Percentiles rank a stretch among this genome's conserved stretches.
These are phyloP conservation scores for Pristionchus maxplancki DNA, from an alignment of 2,888 invertebrate species.

Conservation along the genomic window DNA sequence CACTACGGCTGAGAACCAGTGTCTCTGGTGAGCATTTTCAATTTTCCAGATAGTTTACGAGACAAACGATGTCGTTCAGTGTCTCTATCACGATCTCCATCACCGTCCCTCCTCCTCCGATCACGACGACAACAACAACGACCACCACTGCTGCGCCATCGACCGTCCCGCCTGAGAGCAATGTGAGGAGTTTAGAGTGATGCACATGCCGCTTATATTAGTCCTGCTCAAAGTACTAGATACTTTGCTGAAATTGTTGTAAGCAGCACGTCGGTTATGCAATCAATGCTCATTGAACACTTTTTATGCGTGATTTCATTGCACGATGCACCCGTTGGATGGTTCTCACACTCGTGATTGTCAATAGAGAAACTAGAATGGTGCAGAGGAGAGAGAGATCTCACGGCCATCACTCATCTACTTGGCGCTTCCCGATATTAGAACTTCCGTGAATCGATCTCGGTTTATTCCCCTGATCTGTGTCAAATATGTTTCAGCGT, in stretches of 20 bases:
- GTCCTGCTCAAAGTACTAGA: too few species aligned
- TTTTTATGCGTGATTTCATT: background rate
- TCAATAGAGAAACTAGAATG: conserved; percentile 38
- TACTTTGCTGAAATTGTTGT: too few species aligned
- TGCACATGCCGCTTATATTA: too few species aligned
- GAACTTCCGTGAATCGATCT: background rate
- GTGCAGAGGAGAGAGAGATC: background rate
- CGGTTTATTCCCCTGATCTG: background rate
- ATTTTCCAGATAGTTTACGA: background rate
- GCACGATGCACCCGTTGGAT: background rate
- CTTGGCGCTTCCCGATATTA: background rate
- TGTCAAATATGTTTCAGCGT: background rate
- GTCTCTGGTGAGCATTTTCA: conserved; percentile 33
- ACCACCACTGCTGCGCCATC: background rate
- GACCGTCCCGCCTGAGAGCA: background rate
- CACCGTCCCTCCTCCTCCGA: background rate
- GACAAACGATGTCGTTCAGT: background rate
- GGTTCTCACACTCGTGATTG: background rate
- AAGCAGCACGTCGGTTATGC: too few species aligned
- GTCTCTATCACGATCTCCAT: conserved; percentile 23
- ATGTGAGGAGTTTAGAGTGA: background rate
- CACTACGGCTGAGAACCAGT: conserved; percentile 36
- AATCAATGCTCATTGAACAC: too few species aligned
- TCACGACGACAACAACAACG: conserved; percentile 7
- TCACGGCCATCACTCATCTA: background rate